Evolutionary conservation across 2,888 invertebrate species (phyloP).

Genomic region (Platypus cylindrus): DNA sequence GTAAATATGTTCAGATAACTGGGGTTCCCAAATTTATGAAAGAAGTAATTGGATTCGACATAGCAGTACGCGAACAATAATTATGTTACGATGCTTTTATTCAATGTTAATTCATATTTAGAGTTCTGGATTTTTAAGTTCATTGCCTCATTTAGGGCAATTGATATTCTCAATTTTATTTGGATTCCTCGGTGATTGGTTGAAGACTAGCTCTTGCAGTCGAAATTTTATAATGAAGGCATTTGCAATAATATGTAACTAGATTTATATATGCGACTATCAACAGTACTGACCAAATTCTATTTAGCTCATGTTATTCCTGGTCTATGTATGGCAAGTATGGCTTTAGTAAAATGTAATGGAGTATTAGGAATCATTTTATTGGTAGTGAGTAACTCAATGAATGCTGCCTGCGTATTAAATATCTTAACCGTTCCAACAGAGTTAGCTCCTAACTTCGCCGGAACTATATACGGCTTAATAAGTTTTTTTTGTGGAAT

Average conservation of each 20-base stretch:
- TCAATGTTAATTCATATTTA: slow-evolving; percentile 2
- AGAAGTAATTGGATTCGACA: slow-evolving; percentile 50
- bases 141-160: slow-evolving; percentile 22
- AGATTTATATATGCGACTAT: too few species aligned
- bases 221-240: slow-evolving; percentile 19
- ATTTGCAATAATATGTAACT: slow-evolving; percentile 24
- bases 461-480: slow-evolving; percentile 23
- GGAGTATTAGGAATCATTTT: slow-evolving; percentile 15
- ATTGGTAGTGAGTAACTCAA: slow-evolving; percentile 19
- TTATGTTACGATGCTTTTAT: neutral
- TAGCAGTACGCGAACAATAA: slow-evolving; percentile 5
- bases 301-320: slow-evolving; percentile 42
- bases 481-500: slow-evolving; percentile 23
- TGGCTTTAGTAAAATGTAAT: slow-evolving; percentile 17
- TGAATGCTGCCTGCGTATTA: slow-evolving; percentile 23
- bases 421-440: slow-evolving; percentile 23
- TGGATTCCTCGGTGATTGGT: slow-evolving; percentile 22
- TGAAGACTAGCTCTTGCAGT: slow-evolving; percentile 12
- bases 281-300: too few species aligned
- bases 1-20: slow-evolving; percentile 60
- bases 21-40: slow-evolving; percentile 64
- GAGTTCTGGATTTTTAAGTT: slow-evolving; percentile 16
- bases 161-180: slow-evolving; percentile 19
- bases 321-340: slow-evolving; percentile 33
- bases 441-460: slow-evolving; percentile 26